phyloP scores from a whole-genome alignment of 1,140 invertebrate genomes.

The Trichoplusia ni region DNA sequence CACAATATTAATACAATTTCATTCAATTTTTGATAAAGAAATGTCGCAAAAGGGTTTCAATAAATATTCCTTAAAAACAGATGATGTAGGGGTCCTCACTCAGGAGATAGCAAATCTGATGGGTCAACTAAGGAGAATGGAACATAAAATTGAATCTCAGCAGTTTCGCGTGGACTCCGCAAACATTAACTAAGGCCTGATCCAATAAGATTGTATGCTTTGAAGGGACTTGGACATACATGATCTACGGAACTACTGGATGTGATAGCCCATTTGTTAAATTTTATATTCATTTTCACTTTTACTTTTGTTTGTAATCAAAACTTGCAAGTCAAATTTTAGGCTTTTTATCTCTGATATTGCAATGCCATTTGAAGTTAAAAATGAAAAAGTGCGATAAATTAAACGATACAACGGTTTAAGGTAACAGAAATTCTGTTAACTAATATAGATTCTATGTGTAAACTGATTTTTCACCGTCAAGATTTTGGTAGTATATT shows the following conservation, averaged over 20 bases:
- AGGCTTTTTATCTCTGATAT: too few species aligned
- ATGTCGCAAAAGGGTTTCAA: constrained; percentile 6
- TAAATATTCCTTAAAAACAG: constrained; percentile 18
- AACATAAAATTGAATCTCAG: constrained; percentile 51
- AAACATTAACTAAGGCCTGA: constrained; percentile 51
- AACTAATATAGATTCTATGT: too few species aligned
- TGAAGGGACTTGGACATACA: constrained; percentile 40
- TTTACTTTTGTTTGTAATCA: too few species aligned
- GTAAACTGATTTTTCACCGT: too few species aligned
- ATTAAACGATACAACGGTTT: too few species aligned
- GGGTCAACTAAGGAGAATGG: constrained; percentile 37
- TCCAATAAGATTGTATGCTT: constrained; percentile 53
- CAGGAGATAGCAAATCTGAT: constrained; percentile 38
- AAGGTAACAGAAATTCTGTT: too few species aligned
- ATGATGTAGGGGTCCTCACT: constrained; percentile 19
- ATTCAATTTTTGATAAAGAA: constrained; percentile 34
- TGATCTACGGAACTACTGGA: constrained; percentile 11
- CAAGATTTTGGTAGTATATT: too few species aligned
- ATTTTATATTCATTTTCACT: too few species aligned
- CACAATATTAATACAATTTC: constrained; percentile 20
- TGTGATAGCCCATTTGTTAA: too few species aligned
- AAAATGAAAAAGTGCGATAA: too few species aligned
- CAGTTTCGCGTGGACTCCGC: constrained; percentile 44
- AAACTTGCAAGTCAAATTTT: too few species aligned
- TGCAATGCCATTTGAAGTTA: too few species aligned